Evolutionary conservation across 2,113 vertebrate species (phyloP).

Genomic region (Pavo muticus): DNA sequence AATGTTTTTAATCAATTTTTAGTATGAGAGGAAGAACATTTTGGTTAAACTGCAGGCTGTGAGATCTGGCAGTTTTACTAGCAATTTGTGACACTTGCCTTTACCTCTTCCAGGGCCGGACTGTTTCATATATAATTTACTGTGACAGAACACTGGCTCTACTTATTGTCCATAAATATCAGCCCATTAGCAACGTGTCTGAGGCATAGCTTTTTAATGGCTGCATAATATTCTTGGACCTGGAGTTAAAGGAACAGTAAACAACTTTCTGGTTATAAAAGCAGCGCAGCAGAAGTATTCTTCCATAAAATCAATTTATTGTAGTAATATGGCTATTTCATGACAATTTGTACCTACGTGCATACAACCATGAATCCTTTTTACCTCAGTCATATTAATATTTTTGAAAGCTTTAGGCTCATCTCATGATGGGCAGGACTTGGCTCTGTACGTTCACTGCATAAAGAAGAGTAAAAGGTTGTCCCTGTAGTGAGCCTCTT

Average conservation of each 20-base stretch:
- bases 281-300: not conserved
- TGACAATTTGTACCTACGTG: not conserved
- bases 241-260: slow-evolving; percentile 46
- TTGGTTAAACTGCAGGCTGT: slow-evolving; percentile 23
- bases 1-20: not conserved
- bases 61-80: slow-evolving; percentile 29
- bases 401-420: not conserved
- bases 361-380: not conserved
- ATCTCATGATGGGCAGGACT: not conserved
- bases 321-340: not conserved
- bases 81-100: not conserved
- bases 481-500: not conserved
- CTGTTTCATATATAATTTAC: slow-evolving; percentile 34
- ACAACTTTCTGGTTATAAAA: slow-evolving; percentile 13
- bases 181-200: slow-evolving; percentile 15
- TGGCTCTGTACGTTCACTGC: rapidly evolving
- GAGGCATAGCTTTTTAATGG: slow-evolving; percentile 37
- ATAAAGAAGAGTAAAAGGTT: not conserved
- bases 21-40: slow-evolving; percentile 4
- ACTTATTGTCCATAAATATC: slow-evolving; percentile 23
- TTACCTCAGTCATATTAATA: not conserved
- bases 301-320: slow-evolving; percentile 17
- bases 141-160: slow-evolving; percentile 10
- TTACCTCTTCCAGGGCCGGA: not conserved
- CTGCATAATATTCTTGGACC: not conserved